Conservation (phyloP, 2,797 vertebrate species). For the Hipposideros larvatus region DNA sequence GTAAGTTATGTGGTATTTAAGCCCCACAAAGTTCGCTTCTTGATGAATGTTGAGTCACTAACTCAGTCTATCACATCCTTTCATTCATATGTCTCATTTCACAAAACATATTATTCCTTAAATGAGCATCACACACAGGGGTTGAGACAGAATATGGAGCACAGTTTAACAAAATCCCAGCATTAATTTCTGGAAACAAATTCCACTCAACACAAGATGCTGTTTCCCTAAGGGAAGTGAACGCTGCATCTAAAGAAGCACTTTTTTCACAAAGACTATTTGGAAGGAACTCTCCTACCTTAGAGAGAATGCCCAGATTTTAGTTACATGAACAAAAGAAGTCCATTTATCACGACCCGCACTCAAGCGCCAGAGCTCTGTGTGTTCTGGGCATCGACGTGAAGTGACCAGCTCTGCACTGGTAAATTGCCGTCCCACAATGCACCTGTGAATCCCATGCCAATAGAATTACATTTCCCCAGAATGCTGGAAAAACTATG, state of each 20-base stretch:
- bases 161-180: neutral
- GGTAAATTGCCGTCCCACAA: no score
- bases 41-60: neutral
- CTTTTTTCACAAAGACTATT: neutral
- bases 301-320: neutral
- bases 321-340: conserved; percentile 49
- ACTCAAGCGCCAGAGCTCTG: neutral
- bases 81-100: neutral
- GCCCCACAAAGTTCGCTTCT: neutral
- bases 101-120: neutral
- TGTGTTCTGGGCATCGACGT: neutral
- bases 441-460: neutral
- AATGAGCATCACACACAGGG: neutral
- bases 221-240: neutral
- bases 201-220: neutral
- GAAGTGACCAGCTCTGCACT: neutral
- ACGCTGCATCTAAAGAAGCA: neutral
- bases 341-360: conserved; percentile 43
- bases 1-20: neutral
- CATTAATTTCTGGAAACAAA: neutral
- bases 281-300: neutral
- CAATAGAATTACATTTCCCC: neutral
- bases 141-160: neutral
- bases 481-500: neutral
- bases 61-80: neutral